These are phyloP conservation scores for Osedax fenrisi DNA, from an alignment of 2,888 invertebrate species.

Conservation along the genomic window DNA sequence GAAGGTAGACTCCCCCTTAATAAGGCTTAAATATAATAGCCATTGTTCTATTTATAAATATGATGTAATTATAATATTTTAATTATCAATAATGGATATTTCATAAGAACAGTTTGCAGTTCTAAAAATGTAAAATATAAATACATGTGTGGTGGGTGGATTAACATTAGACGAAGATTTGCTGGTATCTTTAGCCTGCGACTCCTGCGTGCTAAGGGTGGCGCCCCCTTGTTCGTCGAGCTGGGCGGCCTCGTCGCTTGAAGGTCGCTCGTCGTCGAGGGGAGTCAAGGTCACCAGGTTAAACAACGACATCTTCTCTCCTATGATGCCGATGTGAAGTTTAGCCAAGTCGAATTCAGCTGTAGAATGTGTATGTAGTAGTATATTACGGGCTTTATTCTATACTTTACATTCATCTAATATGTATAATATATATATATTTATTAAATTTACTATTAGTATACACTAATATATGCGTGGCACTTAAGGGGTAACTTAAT, in stretches of 20 bases:
- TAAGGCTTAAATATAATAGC: too few relatives aligned
- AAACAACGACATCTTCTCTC: neutral
- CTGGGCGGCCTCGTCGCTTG: neutral
- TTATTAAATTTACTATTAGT: too few relatives aligned
- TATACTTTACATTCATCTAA: too few relatives aligned
- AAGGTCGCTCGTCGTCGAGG: neutral
- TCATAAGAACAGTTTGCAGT: too few relatives aligned
- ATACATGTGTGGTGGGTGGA: neutral
- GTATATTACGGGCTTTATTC: neutral
- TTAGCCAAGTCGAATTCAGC: neutral
- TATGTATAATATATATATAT: too few relatives aligned
- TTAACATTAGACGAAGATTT: neutral
- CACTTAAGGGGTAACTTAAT: too few relatives aligned
- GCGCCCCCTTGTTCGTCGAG: neutral
- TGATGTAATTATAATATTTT: too few relatives aligned
- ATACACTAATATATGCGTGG: neutral
- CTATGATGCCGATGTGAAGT: neutral
- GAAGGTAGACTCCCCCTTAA: too few relatives aligned
- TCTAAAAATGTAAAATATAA: too few relatives aligned
- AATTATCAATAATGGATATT: too few relatives aligned
- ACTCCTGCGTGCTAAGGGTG: neutral
- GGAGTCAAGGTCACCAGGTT: neutral
- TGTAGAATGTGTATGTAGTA: neutral
- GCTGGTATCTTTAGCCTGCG: neutral
- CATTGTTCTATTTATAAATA: too few relatives aligned